Conservation (phyloP, 1,140 invertebrate species). For the Pectinophora gossypiella region DNA sequence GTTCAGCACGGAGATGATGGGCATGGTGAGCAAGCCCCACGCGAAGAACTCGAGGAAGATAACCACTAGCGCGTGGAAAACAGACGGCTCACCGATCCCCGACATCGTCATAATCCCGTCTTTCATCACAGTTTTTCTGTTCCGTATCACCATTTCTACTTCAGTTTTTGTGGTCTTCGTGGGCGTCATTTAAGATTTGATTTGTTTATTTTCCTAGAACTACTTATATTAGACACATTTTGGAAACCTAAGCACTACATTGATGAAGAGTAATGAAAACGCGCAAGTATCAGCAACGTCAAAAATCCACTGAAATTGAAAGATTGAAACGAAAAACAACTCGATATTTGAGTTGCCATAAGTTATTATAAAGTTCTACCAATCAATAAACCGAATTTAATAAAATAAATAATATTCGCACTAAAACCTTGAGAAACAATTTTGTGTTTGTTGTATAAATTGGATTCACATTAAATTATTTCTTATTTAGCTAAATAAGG, state of each 20-base stretch:
- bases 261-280: constrained; percentile 55
- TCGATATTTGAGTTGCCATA: constrained; percentile 56
- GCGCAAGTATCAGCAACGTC: constrained; percentile 62
- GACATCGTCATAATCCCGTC: constrained; percentile 78
- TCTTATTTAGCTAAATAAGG: no score
- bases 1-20: constrained; percentile 97
- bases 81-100: constrained; percentile 93
- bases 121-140: constrained; percentile 73
- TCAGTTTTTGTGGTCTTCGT: constrained; percentile 72
- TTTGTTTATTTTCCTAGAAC: constrained; percentile 50
- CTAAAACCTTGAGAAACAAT: no score
- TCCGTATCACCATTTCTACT: constrained; percentile 75
- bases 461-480: no score
- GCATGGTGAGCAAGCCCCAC: constrained; percentile 98
- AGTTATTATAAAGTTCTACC: no score
- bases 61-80: constrained; percentile 98
- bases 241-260: constrained; percentile 66
- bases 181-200: constrained; percentile 69
- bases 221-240: constrained; percentile 66
- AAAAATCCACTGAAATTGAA: constrained; percentile 67
- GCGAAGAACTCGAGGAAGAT: constrained; percentile 99
- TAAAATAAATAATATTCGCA: no score
- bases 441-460: no score
- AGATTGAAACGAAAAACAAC: constrained; percentile 68
- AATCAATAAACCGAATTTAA: no score